A percentile compares a stretch with the other conserved stretches of the same genome.
Conservation (phyloP, 64 coral and sea anemone genomes). For the Actinia tenebrosa region DNA sequence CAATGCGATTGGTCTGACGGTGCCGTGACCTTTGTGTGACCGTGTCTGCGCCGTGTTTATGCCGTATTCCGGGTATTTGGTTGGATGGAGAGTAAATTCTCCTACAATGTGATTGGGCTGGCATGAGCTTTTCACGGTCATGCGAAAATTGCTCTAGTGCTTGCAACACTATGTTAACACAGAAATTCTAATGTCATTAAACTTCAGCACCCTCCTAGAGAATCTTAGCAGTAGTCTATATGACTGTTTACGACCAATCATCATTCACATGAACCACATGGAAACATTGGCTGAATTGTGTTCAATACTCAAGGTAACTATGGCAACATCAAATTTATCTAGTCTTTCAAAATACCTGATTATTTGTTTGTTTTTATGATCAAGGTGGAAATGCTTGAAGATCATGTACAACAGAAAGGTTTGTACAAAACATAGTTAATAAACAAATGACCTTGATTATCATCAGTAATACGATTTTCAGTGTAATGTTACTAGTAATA, state of each 20-base stretch:
- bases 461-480: too few relatives aligned
- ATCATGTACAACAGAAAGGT: slow-evolving; percentile 98
- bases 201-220: slow-evolving; percentile 69
- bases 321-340: background rate
- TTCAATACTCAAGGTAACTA: slow-evolving; percentile 87
- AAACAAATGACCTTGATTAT: too few relatives aligned
- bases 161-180: too few relatives aligned
- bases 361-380: background rate
- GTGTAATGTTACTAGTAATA: too few relatives aligned
- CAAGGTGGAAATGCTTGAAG: slow-evolving; percentile 97
- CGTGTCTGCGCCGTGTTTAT: too few relatives aligned
- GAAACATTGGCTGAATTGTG: slow-evolving; percentile 96
- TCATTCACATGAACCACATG: slow-evolving; percentile 99
- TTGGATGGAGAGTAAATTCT: too few relatives aligned
- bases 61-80: too few relatives aligned
- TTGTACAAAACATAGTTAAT: background rate
- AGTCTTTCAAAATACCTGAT: background rate
- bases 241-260: slow-evolving; percentile 88
- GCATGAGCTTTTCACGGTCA: too few relatives aligned
- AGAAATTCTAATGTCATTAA: background rate
- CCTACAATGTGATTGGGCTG: too few relatives aligned
- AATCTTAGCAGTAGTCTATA: slow-evolving; percentile 80
- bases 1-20: too few relatives aligned
- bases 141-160: too few relatives aligned
- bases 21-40: too few relatives aligned